Evolutionary conservation across 2,113 vertebrate genomes (phyloP).

Genomic region (Paratilapia polleni): DNA sequence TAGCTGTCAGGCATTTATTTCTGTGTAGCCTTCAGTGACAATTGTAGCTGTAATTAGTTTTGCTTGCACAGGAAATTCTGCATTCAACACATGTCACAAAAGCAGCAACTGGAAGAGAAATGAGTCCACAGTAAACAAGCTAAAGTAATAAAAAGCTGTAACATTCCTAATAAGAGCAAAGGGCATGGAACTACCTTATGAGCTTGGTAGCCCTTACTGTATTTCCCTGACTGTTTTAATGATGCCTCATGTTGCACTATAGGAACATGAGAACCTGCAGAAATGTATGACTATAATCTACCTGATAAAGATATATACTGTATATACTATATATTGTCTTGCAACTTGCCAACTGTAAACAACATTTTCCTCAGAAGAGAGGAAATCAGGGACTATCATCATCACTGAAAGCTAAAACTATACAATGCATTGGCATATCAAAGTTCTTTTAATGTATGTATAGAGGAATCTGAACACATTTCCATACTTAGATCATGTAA

Average conservation of each 20-base stretch:
- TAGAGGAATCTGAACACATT: neutral
- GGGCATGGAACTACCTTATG: neutral
- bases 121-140: neutral
- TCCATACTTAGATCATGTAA: no score
- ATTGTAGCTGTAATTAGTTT: slow-evolving; percentile 37
- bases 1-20: slow-evolving; percentile 9
- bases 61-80: slow-evolving; percentile 4
- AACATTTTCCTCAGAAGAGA: neutral
- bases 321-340: neutral
- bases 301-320: no score
- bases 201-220: neutral
- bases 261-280: neutral
- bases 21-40: neutral
- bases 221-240: slow-evolving; percentile 9
- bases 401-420: neutral
- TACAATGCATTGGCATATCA: neutral
- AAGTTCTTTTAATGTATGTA: neutral
- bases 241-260: slow-evolving; percentile 10
- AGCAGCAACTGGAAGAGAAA: slow-evolving; percentile 21
- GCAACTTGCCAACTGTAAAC: neutral
- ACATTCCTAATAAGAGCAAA: slow-evolving; percentile 5
- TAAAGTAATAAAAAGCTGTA: neutral
- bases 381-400: neutral
- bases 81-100: slow-evolving; percentile 33
- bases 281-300: neutral